These are phyloP conservation scores for Nanger granti DNA, from an alignment of 2,113 vertebrate species.

Conservation along the genomic window DNA sequence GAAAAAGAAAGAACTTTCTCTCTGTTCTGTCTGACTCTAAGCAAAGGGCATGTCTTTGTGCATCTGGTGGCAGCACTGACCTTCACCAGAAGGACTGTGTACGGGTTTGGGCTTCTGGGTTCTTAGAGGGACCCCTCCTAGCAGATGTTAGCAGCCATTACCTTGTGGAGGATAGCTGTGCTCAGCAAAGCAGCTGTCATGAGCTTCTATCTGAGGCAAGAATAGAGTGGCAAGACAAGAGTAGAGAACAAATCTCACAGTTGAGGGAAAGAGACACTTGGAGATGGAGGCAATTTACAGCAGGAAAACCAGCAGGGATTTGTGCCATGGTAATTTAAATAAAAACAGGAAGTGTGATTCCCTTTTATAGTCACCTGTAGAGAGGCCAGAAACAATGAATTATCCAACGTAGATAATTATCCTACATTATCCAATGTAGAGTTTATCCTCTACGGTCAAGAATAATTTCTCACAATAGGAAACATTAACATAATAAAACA, in stretches of 20 bases:
- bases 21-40: not conserved
- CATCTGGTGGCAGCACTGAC: not conserved
- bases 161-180: not conserved
- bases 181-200: not conserved
- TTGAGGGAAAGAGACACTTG: not conserved
- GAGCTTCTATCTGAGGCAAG: not conserved
- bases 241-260: not conserved
- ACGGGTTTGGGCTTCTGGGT: not conserved
- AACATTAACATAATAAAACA: not conserved
- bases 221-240: not conserved
- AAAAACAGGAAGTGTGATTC: not conserved
- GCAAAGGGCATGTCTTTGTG: not conserved
- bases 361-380: not conserved
- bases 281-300: not conserved
- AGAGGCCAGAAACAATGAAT: not conserved
- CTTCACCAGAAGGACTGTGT: not conserved
- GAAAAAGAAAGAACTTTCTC: not conserved
- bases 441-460: not conserved
- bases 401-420: not conserved
- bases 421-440: not conserved
- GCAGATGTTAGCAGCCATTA: not conserved
- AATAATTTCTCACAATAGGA: constrained; percentile 11
- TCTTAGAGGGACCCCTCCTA: not conserved
- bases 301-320: not conserved
- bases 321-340: not conserved